Conservation (phyloP, 1,140 invertebrate genomes). For the Myzus persicae region DNA sequence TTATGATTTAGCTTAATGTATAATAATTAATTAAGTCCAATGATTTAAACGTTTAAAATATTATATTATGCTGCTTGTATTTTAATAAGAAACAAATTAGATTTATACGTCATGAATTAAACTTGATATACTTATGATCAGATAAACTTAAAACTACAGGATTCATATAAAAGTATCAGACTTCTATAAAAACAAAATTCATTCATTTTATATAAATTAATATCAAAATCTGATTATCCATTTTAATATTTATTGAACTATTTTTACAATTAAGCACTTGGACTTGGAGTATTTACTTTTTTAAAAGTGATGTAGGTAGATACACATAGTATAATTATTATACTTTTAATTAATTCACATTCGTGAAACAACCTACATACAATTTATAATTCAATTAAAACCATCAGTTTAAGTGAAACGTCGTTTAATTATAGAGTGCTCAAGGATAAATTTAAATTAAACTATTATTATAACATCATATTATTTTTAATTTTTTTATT, state of each 20-base stretch:
- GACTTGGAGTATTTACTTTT: background rate
- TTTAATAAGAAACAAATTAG: background rate
- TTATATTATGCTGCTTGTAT: background rate
- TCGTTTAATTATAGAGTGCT: background rate
- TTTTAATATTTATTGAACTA: background rate
- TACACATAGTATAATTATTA: background rate
- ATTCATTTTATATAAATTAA: background rate
- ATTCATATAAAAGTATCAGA: background rate
- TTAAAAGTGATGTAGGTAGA: background rate
- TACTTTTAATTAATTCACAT: background rate
- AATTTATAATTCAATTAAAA: background rate
- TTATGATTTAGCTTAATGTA: background rate
- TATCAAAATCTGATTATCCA: background rate
- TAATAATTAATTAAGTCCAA: background rate
- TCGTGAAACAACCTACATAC: background rate
- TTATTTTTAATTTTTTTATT: no score
- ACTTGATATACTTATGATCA: background rate
- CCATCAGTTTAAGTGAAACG: background rate
- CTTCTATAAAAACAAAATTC: background rate
- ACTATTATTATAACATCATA: no score
- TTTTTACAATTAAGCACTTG: background rate
- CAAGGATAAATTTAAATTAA: constrained; percentile 12
- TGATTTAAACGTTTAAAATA: background rate
- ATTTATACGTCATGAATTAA: background rate
- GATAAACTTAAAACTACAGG: background rate